phyloP scores from a whole-genome alignment of 2,113 vertebrate species.

The Osmerus mordax region DNA sequence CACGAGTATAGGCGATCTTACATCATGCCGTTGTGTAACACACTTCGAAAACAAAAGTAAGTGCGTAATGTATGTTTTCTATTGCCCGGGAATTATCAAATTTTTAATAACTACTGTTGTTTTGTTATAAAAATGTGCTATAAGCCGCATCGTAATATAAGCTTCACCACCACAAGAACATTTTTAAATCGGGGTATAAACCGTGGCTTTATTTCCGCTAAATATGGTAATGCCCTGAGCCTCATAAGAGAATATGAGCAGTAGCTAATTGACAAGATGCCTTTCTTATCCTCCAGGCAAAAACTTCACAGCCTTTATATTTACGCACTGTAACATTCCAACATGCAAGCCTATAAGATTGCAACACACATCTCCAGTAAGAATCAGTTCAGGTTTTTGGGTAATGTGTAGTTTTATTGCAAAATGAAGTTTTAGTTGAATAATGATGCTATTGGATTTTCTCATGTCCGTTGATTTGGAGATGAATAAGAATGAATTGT shows the following conservation, averaged over 20 bases:
- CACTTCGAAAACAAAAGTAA: too few relatives aligned
- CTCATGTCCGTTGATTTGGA: conserved; percentile 46
- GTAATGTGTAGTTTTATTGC: conserved; percentile 50
- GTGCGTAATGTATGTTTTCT: too few relatives aligned
- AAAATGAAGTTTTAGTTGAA: conserved; percentile 49
- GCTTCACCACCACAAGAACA: too few relatives aligned
- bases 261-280: conserved; percentile 62
- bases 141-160: too few relatives aligned
- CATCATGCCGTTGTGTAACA: too few relatives aligned
- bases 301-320: conserved; percentile 52
- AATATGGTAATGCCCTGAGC: conserved; percentile 45
- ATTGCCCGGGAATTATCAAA: too few relatives aligned
- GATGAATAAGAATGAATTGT: conserved; percentile 38
- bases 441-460: conserved; percentile 50
- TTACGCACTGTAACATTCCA: conserved; percentile 48
- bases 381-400: conserved; percentile 24
- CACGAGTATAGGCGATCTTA: too few relatives aligned
- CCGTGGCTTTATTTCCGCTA: conserved; percentile 35
- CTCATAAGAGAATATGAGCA: conserved; percentile 46
- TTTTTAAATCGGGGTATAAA: background rate
- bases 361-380: conserved; percentile 52
- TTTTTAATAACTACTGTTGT: too few relatives aligned
- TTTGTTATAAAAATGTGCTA: too few relatives aligned
- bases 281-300: conserved; percentile 61
- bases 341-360: conserved; percentile 53